Percentiles rank a stretch among this genome's conserved stretches.
Evolutionary conservation across 2,888 invertebrate genomes (phyloP).

Genomic region (Macrosoma leucophasiata): DNA sequence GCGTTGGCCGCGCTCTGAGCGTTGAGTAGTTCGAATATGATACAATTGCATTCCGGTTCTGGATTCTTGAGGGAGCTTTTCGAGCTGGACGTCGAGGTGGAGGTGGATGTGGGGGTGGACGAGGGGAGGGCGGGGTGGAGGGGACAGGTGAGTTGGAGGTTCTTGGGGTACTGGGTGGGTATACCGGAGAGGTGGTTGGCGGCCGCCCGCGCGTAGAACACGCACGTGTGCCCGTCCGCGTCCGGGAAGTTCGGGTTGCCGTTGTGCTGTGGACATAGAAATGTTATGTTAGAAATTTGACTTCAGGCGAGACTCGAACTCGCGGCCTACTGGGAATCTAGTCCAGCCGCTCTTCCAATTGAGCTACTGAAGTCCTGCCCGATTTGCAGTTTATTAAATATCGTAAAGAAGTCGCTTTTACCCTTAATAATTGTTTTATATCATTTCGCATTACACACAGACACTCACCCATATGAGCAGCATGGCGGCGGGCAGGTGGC

Average conservation of each 20-base stretch:
- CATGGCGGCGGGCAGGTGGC: slow-evolving; percentile 92
- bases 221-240: slow-evolving; percentile 67
- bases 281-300: too few relatives aligned
- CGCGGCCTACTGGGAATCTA: too few relatives aligned
- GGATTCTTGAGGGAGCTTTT: slow-evolving; percentile 48
- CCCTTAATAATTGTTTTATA: too few relatives aligned
- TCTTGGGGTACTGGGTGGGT: slow-evolving; percentile 53
- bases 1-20: slow-evolving; percentile 65
- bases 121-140: slow-evolving; percentile 51
- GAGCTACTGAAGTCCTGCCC: too few relatives aligned
- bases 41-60: slow-evolving; percentile 66
- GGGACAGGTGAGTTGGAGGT: slow-evolving; percentile 57
- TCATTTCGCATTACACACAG: too few relatives aligned
- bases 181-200: slow-evolving; percentile 66
- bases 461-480: slow-evolving; percentile 93
- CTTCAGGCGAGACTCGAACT: too few relatives aligned
- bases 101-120: slow-evolving; percentile 30
- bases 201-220: slow-evolving; percentile 71
- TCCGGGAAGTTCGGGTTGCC: slow-evolving; percentile 94
- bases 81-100: slow-evolving; percentile 29
- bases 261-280: slow-evolving; percentile 83
- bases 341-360: too few relatives aligned
- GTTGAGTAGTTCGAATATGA: slow-evolving; percentile 61
- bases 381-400: too few relatives aligned
- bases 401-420: too few relatives aligned